A percentile compares a stretch with the other conserved stretches of the same genome.
phyloP scores from a whole-genome alignment of 2,797 vertebrate species.

The Poeciliopsis turneri region DNA sequence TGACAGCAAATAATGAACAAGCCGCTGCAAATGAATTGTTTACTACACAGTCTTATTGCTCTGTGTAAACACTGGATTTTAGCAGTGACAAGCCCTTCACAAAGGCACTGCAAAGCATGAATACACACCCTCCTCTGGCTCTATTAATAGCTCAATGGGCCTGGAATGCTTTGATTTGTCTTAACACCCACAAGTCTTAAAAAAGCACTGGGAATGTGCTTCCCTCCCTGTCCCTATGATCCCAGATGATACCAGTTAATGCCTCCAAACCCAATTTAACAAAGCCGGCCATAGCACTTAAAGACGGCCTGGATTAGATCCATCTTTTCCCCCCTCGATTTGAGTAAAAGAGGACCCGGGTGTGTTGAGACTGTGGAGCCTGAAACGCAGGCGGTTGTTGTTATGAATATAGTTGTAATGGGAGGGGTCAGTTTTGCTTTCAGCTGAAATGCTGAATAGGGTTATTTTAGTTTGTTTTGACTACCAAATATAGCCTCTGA shows the following conservation, averaged over 20 bases:
- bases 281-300: slow-evolving; percentile 23
- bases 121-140: slow-evolving; percentile 66
- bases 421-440: slow-evolving; percentile 46
- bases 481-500: slow-evolving; percentile 53
- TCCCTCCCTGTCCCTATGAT: slow-evolving; percentile 48
- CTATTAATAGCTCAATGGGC: slow-evolving; percentile 75
- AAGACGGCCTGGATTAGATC: slow-evolving; percentile 19
- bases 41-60: slow-evolving; percentile 52
- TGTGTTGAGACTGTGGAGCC: slow-evolving; percentile 26
- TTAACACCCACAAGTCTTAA: slow-evolving; percentile 57
- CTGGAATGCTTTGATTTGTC: slow-evolving; percentile 74
- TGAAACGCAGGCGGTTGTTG: slow-evolving; percentile 20
- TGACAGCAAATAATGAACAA: slow-evolving; percentile 20
- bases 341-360: slow-evolving; percentile 17
- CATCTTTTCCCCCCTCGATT: background rate
- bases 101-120: slow-evolving; percentile 61
- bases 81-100: slow-evolving; percentile 54
- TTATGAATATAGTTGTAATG: slow-evolving; percentile 36
- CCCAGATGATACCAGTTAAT: slow-evolving; percentile 52
- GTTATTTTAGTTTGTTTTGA: slow-evolving; percentile 55
- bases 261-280: slow-evolving; percentile 32
- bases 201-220: slow-evolving; percentile 55
- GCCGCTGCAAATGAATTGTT: slow-evolving; percentile 37
- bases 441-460: slow-evolving; percentile 34
- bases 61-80: slow-evolving; percentile 67